Base-by-base conservation (phyloP, 2,888 invertebrate genomes). In the Esperia sulphurella region DNA sequence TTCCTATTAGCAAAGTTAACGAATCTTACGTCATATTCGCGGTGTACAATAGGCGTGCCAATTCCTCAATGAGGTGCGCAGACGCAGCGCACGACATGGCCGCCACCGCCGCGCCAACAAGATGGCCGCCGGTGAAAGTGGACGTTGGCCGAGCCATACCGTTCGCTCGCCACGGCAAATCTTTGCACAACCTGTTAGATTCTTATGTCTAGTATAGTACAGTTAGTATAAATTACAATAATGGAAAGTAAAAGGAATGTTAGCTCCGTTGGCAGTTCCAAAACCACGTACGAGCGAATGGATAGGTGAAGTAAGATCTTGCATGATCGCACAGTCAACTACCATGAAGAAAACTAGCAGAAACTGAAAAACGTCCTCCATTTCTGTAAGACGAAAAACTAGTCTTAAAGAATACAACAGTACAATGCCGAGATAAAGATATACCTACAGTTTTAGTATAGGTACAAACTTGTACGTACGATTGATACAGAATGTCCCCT, bases 121-220 rank as follows among this genome's bases (percentile, higher is more conserved):
- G 75, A 86, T 86, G 86, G 85, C 83, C 73, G 79, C 69, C 67
- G 84, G 85, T 86, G 86, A 86, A 86, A 86, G 86, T 84, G 41
- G 71, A 65, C 76, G 65, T 72, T 75, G 75, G 68, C 69, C 71
- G 75, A 70, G 71, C 65, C 65, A 68, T 59, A 62, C 61, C 63
- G 59, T 57, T 59, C 52, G 54, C 68, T 61, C 64, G 57, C 62
- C 58, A 58, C 64, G 57, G 63, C 58, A 58, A 66, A 69, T 71
- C 68, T 64, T 70, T 69, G 62, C 61, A 56, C 68, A 75, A 74
- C 71, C 39, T 44, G 46, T 43, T 12, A 42, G 39, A 39, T 39
- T 39, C 4, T 8, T 39, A 37, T 13, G 5, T 21, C 21, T 21
- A 21, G 21, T 21, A 21, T 12, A 37, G 37, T 6, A 12, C 37